Evolutionary conservation across 2,888 invertebrate species (phyloP).

Genomic region (Nowickia ferox): DNA sequence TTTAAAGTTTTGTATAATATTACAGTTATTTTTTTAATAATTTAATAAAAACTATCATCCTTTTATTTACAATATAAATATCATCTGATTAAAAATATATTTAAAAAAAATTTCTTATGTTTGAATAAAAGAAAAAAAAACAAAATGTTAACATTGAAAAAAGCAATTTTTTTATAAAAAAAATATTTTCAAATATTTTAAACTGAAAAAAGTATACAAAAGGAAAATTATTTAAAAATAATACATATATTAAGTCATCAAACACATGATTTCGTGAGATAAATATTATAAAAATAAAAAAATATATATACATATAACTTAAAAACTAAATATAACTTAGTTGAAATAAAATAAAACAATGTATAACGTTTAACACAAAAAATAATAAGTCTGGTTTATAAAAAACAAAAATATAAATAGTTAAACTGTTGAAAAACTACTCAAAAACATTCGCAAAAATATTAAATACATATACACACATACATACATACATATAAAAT

Average conservation of each 20-base stretch:
- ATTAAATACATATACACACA: slow-evolving; percentile 17
- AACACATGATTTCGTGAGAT: slow-evolving; percentile 30
- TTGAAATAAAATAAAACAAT: slow-evolving; percentile 29
- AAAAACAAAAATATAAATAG: slow-evolving; percentile 58
- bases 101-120: slow-evolving; percentile 23
- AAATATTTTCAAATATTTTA: slow-evolving; percentile 50
- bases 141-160: slow-evolving; percentile 68
- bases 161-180: slow-evolving; percentile 64
- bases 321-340: slow-evolving; percentile 40
- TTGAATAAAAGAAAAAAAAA: slow-evolving; percentile 50
- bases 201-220: slow-evolving; percentile 48
- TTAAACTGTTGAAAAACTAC: slow-evolving; percentile 64
- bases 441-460: slow-evolving; percentile 41
- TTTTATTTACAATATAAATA: slow-evolving; percentile 7
- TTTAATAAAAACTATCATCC: background rate
- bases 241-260: slow-evolving; percentile 25
- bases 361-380: slow-evolving; percentile 31
- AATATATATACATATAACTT: background rate
- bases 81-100: slow-evolving; percentile 20
- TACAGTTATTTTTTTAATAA: slow-evolving; percentile 14
- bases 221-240: slow-evolving; percentile 7
- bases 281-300: slow-evolving; percentile 47
- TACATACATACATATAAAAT: slow-evolving; percentile 22
- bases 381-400: slow-evolving; percentile 67
- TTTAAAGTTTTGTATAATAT: slow-evolving; percentile 39